Evolutionary conservation across 2,797 vertebrate genomes (phyloP).

Genomic region (Lerista edwardsae): DNA sequence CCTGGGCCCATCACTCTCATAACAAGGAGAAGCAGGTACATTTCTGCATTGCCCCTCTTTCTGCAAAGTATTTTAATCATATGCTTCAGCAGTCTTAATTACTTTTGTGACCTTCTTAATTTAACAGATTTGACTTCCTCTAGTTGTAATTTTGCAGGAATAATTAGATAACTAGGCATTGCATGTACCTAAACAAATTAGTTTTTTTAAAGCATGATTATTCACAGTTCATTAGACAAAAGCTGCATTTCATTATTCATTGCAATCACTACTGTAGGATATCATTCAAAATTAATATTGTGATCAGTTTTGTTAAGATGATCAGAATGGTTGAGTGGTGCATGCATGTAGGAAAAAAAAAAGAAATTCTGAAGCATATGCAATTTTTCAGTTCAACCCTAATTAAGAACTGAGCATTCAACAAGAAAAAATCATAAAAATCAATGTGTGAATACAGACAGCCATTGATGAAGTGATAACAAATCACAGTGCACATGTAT

Average conservation of each 20-base stretch:
- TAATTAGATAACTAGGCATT: conserved; percentile 79
- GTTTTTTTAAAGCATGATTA: conserved; percentile 77
- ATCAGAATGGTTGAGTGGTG: conserved; percentile 7
- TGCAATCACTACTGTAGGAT: conserved; percentile 52
- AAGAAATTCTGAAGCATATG: neutral
- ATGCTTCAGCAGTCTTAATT: conserved; percentile 79
- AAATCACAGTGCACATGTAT: neutral
- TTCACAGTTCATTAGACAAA: conserved; percentile 77
- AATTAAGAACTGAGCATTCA: neutral
- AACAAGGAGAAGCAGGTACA: conserved; percentile 64
- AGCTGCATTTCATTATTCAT: conserved; percentile 70
- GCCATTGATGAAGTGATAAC: neutral
- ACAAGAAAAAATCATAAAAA: neutral
- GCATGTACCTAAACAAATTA: conserved; percentile 79
- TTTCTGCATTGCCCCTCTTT: conserved; percentile 58
- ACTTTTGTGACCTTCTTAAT: conserved; percentile 77
- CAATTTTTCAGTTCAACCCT: neutral
- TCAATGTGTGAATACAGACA: neutral
- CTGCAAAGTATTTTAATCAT: conserved; percentile 73
- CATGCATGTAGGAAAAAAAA: neutral
- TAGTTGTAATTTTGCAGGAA: conserved; percentile 76
- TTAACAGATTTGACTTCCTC: conserved; percentile 75
- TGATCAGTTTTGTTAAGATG: conserved; percentile 36
- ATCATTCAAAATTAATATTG: conserved; percentile 54
- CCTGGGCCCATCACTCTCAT: conserved; percentile 52